Conservation (phyloP, 2,888 invertebrate genomes). For the Dione juno region DNA sequence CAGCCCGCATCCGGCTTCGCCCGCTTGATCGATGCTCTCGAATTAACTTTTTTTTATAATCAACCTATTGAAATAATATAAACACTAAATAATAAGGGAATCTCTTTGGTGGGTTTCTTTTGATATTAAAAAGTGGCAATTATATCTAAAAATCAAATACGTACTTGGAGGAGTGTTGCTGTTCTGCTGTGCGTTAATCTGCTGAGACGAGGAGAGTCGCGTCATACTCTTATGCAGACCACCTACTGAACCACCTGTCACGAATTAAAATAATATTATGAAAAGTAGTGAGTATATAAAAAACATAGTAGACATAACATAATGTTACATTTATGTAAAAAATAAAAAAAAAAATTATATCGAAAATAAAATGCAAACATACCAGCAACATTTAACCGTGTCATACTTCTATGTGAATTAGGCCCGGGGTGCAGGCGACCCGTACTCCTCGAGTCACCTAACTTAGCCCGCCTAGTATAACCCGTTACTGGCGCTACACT, state of each 20-base stretch:
- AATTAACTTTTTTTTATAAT: too few species aligned
- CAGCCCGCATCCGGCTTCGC: too few species aligned
- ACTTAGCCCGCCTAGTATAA: slow-evolving; percentile 85
- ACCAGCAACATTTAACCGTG: slow-evolving; percentile 89
- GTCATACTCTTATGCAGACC: slow-evolving; percentile 93
- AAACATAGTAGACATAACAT: too few species aligned
- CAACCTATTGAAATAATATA: too few species aligned
- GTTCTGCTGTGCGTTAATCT: slow-evolving; percentile 84
- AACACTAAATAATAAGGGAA: too few species aligned
- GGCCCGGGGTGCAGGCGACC: slow-evolving; percentile 88
- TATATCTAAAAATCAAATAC: too few species aligned
- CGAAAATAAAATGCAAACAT: neutral
- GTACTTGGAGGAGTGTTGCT: slow-evolving; percentile 43
- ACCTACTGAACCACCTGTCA: slow-evolving; percentile 87
- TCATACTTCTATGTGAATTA: slow-evolving; percentile 90
- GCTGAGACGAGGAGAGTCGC: slow-evolving; percentile 89
- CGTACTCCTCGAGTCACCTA: slow-evolving; percentile 90
- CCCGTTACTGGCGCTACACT: slow-evolving; percentile 53
- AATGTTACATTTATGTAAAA: too few species aligned
- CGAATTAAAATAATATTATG: slow-evolving; percentile 5
- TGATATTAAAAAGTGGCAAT: too few species aligned
- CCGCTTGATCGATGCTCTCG: too few species aligned
- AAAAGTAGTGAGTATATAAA: neutral
- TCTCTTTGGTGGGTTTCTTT: too few species aligned
- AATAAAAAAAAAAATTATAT: neutral